Evolutionary conservation across 2,888 invertebrate species (phyloP).

Genomic region (Lochmaea crataegi): DNA sequence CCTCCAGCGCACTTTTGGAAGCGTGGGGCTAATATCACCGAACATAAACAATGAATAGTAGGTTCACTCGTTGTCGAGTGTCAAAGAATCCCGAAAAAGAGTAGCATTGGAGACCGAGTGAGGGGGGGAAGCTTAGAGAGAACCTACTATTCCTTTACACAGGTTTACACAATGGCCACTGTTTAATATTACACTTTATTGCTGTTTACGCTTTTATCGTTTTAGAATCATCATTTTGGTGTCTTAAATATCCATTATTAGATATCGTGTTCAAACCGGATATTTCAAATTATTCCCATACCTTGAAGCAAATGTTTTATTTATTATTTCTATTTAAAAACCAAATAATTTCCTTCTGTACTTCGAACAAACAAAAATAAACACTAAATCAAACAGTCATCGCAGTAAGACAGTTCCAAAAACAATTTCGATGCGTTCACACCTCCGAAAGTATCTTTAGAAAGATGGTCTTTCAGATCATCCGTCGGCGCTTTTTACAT

Average conservation of each 20-base stretch:
- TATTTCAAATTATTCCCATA: background rate
- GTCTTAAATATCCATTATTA: background rate
- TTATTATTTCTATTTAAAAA: slow-evolving; percentile 22
- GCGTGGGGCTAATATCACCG: too few species aligned
- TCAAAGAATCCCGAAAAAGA: too few species aligned
- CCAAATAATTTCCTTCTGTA: slow-evolving; percentile 25
- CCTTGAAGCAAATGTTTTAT: slow-evolving; percentile 12
- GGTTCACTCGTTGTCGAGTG: too few species aligned
- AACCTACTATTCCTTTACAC: too few species aligned
- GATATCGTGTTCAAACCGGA: background rate
- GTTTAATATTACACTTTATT: too few species aligned
- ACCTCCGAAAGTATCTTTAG: slow-evolving; percentile 45
- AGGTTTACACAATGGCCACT: too few species aligned
- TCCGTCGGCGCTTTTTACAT: slow-evolving; percentile 45
- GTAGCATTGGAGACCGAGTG: too few species aligned
- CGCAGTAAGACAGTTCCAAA: slow-evolving; percentile 30
- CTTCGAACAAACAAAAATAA: slow-evolving; percentile 28
- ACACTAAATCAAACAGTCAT: slow-evolving; percentile 36
- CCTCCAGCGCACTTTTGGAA: too few species aligned
- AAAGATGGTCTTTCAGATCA: slow-evolving; percentile 25
- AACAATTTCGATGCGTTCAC: slow-evolving; percentile 47
- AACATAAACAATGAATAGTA: too few species aligned
- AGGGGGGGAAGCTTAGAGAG: too few species aligned
- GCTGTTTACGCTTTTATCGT: too few species aligned
- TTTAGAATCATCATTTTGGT: too few species aligned